Percentiles rank a stretch among this genome's conserved stretches.
Conservation (phyloP, 2,113 vertebrate species). For the Caranx melampygus region DNA sequence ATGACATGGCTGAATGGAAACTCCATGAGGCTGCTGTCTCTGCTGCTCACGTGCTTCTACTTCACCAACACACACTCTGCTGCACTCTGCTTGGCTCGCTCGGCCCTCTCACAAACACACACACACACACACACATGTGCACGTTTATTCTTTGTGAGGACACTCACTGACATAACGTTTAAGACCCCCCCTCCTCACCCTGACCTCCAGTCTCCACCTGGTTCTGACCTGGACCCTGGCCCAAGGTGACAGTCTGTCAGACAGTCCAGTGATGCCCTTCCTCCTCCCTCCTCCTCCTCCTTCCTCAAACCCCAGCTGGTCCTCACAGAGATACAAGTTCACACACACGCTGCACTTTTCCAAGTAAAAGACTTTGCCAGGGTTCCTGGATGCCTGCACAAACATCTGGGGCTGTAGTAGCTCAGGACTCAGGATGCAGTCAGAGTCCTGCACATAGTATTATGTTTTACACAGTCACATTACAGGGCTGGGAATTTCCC, state of each 20-base stretch:
- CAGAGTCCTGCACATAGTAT: slow-evolving; percentile 47
- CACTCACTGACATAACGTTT: neutral
- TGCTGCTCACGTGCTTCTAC: slow-evolving; percentile 32
- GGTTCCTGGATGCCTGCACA: slow-evolving; percentile 44
- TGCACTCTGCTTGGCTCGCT: slow-evolving; percentile 1
- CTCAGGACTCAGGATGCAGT: slow-evolving; percentile 12
- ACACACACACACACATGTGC: neutral
- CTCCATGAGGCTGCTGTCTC: slow-evolving; percentile 20
- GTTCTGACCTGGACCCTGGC: neutral
- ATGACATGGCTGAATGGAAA: slow-evolving; percentile 57
- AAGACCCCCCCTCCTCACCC: too few relatives aligned
- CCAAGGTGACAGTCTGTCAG: neutral
- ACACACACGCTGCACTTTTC: slow-evolving; percentile 15
- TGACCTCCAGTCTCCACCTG: too few relatives aligned
- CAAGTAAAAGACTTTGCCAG: slow-evolving; percentile 59
- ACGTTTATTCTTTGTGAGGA: neutral
- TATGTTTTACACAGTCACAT: slow-evolving; percentile 56
- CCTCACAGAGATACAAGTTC: neutral
- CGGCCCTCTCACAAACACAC: neutral
- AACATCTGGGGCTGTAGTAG: slow-evolving; percentile 69
- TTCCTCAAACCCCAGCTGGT: neutral
- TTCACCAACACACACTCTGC: slow-evolving; percentile 13
- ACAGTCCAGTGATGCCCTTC: neutral
- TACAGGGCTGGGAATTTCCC: slow-evolving; percentile 64
- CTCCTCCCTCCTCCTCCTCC: neutral